A percentile compares a stretch with the other conserved stretches of the same genome.
These are phyloP conservation scores for Leptopilina myrica DNA, from an alignment of 2,888 invertebrate genomes.

Conservation along the genomic window DNA sequence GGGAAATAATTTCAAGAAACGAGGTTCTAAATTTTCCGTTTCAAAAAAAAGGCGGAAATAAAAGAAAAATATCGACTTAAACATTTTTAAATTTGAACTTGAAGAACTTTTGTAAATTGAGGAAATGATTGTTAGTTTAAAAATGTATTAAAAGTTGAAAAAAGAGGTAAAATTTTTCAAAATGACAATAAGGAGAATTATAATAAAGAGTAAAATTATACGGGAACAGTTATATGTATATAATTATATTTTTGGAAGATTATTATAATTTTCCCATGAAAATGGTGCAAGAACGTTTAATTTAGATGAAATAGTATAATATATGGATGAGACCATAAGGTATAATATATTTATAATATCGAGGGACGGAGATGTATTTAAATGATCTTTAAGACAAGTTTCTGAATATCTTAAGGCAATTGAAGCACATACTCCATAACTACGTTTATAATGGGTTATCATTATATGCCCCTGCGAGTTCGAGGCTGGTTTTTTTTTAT, in stretches of 20 bases:
- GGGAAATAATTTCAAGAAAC: too few relatives aligned
- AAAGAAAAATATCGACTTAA: too few relatives aligned
- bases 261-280: not conserved
- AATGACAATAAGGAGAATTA: too few relatives aligned
- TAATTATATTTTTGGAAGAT: not conserved
- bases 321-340: not conserved
- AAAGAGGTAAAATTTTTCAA: too few relatives aligned
- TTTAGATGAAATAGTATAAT: not conserved
- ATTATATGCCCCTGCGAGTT: slow-evolving; percentile 53
- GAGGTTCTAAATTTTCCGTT: too few relatives aligned
- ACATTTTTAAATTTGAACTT: too few relatives aligned
- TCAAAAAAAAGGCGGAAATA: too few relatives aligned
- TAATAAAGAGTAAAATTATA: too few relatives aligned
- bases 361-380: not conserved
- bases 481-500: slow-evolving; percentile 51
- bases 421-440: slow-evolving; percentile 50
- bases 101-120: not conserved
- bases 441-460: slow-evolving; percentile 58
- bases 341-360: not conserved
- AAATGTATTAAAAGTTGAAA: not conserved
- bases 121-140: not conserved
- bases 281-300: too few relatives aligned
- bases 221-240: too few relatives aligned
- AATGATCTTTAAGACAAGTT: slow-evolving; percentile 1
- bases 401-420: slow-evolving; percentile 45